Percentiles rank a stretch among this genome's conserved stretches.
These are phyloP conservation scores for Thyatira batis DNA, from an alignment of 2,888 invertebrate genomes.

Conservation along the genomic window DNA sequence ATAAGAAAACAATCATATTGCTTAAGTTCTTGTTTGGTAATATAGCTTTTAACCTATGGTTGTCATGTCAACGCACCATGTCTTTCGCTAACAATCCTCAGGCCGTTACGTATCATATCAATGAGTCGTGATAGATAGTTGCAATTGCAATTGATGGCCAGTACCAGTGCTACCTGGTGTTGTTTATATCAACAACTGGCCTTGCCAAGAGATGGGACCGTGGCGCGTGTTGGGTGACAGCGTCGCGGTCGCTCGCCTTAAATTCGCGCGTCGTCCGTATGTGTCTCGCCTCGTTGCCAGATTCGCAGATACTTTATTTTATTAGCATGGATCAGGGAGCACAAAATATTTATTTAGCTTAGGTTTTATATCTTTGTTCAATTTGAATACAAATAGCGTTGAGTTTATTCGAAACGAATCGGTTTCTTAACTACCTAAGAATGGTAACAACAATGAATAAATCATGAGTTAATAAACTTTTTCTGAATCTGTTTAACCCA, in stretches of 20 bases:
- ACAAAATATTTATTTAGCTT: background rate
- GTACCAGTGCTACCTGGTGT: constrained; percentile 12
- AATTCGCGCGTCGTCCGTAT: constrained; percentile 8
- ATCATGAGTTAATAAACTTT: background rate
- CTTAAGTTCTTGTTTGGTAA: too few relatives aligned
- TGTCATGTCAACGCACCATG: too few relatives aligned
- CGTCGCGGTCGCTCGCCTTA: constrained; percentile 2
- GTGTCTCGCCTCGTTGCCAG: constrained; percentile 28
- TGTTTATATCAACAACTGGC: constrained; percentile 35
- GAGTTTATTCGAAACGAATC: background rate
- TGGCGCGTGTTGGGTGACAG: constrained; percentile 20
- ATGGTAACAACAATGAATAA: background rate
- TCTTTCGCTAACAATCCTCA: too few relatives aligned
- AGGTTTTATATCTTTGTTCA: background rate
- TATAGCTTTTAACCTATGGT: too few relatives aligned
- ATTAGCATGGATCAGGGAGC: constrained; percentile 17
- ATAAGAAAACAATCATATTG: too few relatives aligned
- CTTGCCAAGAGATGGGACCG: constrained; percentile 44
- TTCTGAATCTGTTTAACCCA: too few relatives aligned
- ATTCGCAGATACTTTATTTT: constrained; percentile 17
- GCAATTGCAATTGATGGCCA: too few relatives aligned
- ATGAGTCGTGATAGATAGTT: too few relatives aligned
- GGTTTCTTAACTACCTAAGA: background rate
- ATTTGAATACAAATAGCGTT: background rate
- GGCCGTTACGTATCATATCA: too few relatives aligned